Evolutionary conservation across 2,797 vertebrate genomes (phyloP).

Genomic region (Falco columbarius): DNA sequence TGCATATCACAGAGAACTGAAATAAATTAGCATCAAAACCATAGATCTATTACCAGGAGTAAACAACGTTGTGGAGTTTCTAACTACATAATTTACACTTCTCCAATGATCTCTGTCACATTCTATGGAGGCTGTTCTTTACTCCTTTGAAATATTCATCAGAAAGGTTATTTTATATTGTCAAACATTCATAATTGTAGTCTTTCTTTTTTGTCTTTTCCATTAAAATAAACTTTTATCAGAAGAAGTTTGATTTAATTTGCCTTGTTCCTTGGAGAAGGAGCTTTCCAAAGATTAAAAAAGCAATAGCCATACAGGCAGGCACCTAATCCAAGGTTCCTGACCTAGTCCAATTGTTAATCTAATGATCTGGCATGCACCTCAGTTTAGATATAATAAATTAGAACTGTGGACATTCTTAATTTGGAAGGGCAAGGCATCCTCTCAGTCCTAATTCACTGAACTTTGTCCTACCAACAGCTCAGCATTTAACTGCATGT

Average conservation of each 20-base stretch:
- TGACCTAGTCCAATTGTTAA: background rate
- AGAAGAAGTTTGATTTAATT: background rate
- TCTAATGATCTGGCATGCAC: background rate
- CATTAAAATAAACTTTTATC: background rate
- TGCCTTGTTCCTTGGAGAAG: background rate
- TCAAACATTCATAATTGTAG: background rate
- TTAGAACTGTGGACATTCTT: background rate
- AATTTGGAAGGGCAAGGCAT: background rate
- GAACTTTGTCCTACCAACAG: background rate
- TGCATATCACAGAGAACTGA: background rate
- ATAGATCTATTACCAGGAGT: background rate
- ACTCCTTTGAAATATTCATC: background rate
- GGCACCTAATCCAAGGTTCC: background rate
- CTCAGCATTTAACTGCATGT: rapidly evolving
- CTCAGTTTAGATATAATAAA: background rate
- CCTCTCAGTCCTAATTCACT: background rate
- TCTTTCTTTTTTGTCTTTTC: background rate
- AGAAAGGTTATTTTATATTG: background rate
- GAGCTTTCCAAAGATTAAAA: background rate
- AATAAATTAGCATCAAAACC: background rate
- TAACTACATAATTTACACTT: background rate
- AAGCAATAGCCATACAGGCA: background rate
- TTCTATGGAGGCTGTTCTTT: background rate
- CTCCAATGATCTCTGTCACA: background rate
- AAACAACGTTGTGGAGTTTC: background rate